Evolutionary conservation across 2,888 invertebrate species (phyloP).

Genomic region (Portevinia maculata): DNA sequence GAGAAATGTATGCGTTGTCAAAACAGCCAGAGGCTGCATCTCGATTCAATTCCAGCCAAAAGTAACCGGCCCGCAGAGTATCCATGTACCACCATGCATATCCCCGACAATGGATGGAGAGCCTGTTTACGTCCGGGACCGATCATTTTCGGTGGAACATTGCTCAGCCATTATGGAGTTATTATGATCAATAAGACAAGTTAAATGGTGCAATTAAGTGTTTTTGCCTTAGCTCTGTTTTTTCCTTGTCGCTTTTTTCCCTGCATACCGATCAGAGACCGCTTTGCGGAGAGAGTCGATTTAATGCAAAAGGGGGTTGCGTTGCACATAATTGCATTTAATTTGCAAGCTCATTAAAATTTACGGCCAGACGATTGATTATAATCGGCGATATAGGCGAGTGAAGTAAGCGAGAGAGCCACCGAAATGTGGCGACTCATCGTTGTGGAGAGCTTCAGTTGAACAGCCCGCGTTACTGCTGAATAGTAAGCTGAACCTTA

Average conservation of each 20-base stretch:
- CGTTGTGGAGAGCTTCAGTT: conserved; percentile 32
- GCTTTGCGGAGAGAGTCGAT: conserved; percentile 63
- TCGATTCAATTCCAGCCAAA: conserved; percentile 62
- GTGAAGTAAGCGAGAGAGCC: conserved; percentile 56
- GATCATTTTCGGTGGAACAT: conserved; percentile 72
- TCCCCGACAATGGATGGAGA: conserved; percentile 44
- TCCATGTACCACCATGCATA: conserved; percentile 34
- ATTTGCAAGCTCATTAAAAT: conserved; percentile 83
- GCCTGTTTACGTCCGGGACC: conserved; percentile 48
- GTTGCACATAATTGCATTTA: conserved; percentile 81
- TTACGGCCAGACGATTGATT: conserved; percentile 83
- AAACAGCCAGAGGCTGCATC: conserved; percentile 73
- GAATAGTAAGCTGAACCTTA: conserved; percentile 33
- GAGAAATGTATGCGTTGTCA: conserved; percentile 74
- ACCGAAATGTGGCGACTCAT: conserved; percentile 54
- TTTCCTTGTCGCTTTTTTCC: conserved; percentile 45
- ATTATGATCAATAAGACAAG: conserved; percentile 83
- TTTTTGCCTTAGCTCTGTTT: conserved; percentile 71
- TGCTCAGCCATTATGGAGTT: conserved; percentile 83
- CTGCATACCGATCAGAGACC: conserved; percentile 76
- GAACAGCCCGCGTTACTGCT: conserved; percentile 52
- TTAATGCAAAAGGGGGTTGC: conserved; percentile 64
- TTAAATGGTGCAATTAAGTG: conserved; percentile 83
- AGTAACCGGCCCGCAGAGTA: conserved; percentile 16
- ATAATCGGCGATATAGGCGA: conserved; percentile 77